Conservation (phyloP, 2,113 vertebrate species). For the Phalacrocorax pelagicus region DNA sequence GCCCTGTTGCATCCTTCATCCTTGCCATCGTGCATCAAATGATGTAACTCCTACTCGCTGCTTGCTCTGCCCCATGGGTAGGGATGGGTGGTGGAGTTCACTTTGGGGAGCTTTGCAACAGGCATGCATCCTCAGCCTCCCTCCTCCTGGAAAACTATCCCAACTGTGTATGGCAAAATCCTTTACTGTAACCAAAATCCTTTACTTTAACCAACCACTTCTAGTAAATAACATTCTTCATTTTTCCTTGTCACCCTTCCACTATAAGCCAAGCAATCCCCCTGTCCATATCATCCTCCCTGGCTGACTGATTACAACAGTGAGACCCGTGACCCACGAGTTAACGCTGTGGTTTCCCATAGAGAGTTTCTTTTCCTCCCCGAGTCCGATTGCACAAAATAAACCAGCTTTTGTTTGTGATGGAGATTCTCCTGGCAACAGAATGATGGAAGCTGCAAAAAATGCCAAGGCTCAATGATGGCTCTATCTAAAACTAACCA, state of each 20-base stretch:
- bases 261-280: neutral
- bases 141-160: neutral
- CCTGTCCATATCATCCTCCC: neutral
- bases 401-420: slow-evolving; percentile 8
- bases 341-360: neutral
- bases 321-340: neutral
- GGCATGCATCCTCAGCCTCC: neutral
- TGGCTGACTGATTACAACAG: fast-evolving
- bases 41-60: neutral
- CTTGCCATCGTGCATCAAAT: neutral
- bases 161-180: neutral
- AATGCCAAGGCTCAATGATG: neutral
- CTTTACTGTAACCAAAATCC: neutral
- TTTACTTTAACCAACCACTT: neutral
- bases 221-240: neutral
- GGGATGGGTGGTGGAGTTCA: neutral
- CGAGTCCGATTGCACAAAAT: neutral
- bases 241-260: neutral
- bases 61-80: fast-evolving
- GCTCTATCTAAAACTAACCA: neutral
- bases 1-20: fast-evolving
- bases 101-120: neutral
- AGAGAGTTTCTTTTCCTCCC: neutral
- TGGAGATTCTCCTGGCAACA: slow-evolving; percentile 25
- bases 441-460: neutral